A percentile compares a stretch with the other conserved stretches of the same genome.
These are phyloP conservation scores for Neostethus bicornis DNA, from an alignment of 2,797 vertebrate species.

Conservation along the genomic window DNA sequence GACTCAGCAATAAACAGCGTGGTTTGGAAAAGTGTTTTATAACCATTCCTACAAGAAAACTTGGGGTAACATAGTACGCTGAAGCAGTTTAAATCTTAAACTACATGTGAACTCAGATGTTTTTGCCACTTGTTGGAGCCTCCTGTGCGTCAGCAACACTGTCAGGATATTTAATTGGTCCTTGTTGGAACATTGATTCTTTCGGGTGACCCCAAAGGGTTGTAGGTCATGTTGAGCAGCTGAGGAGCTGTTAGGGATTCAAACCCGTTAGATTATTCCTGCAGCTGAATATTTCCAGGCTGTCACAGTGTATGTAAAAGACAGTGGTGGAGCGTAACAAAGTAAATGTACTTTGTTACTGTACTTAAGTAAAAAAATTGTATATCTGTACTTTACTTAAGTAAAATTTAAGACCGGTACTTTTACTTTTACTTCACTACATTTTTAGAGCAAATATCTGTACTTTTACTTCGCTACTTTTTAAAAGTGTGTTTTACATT, in stretches of 20 bases:
- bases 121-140: slow-evolving; percentile 16
- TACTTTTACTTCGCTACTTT: too few species aligned
- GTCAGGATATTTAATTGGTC: slow-evolving; percentile 33
- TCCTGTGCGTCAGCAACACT: slow-evolving; percentile 22
- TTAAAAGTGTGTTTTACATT: too few species aligned
- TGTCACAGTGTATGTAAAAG: too few species aligned
- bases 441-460: too few species aligned
- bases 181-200: slow-evolving; percentile 28
- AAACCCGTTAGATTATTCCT: neutral
- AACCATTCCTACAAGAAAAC: neutral
- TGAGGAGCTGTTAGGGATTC: slow-evolving; percentile 1
- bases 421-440: too few species aligned
- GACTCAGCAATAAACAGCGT: too few species aligned
- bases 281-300: neutral
- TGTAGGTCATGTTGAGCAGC: slow-evolving; percentile 50
- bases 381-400: too few species aligned
- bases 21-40: too few species aligned
- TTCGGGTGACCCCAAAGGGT: slow-evolving; percentile 38
- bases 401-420: too few species aligned
- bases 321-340: too few species aligned
- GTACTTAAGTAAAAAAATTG: too few species aligned
- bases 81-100: slow-evolving; percentile 1
- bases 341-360: too few species aligned
- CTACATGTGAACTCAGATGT: slow-evolving; percentile 17
- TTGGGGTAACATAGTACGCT: neutral